Conservation (phyloP, 1,140 invertebrate genomes). For the Papilio aristodemus region DNA sequence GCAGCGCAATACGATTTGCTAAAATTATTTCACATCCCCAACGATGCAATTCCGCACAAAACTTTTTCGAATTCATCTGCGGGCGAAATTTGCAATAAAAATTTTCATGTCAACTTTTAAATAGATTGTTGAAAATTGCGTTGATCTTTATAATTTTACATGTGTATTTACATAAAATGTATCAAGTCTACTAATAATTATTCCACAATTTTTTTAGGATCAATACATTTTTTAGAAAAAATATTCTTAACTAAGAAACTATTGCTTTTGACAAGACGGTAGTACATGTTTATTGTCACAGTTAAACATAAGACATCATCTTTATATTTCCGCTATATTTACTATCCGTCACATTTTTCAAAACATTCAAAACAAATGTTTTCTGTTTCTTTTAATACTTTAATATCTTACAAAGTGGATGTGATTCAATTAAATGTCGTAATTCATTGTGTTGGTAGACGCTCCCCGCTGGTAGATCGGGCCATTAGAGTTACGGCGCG, state of each 20-base stretch:
- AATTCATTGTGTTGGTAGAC: constrained; percentile 8
- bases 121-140: background rate
- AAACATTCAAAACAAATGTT: too few relatives aligned
- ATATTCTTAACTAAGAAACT: too few relatives aligned
- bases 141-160: background rate
- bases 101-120: constrained; percentile 6
- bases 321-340: too few relatives aligned
- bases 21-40: background rate
- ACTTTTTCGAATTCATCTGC: background rate
- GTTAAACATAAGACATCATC: too few relatives aligned
- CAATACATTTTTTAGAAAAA: background rate
- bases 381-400: background rate
- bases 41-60: background rate
- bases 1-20: background rate
- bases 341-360: too few relatives aligned
- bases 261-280: too few relatives aligned
- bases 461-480: background rate
- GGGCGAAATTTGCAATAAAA: background rate
- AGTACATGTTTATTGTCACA: too few relatives aligned
- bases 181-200: too few relatives aligned
- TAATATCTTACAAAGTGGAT: constrained; percentile 20
- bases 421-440: constrained; percentile 12
- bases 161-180: too few relatives aligned
- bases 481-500: constrained; percentile 4
- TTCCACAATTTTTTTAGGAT: background rate